Conservation (phyloP, 2,113 vertebrate species). For the Alligator sinensis region DNA sequence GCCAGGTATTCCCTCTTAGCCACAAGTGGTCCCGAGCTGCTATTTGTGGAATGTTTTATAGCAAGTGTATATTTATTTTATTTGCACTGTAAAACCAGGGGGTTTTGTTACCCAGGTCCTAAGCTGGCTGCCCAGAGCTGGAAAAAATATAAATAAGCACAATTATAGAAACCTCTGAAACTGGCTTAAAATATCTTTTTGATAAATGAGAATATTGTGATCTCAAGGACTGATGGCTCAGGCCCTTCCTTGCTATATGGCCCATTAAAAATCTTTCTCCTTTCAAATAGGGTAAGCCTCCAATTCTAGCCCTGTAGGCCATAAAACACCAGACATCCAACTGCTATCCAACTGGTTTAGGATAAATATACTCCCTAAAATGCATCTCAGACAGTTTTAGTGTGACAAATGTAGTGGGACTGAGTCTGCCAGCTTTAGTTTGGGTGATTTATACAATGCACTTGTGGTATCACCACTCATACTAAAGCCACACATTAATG, state of each 20-base stretch:
- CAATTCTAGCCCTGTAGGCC: not conserved
- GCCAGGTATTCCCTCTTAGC: no score
- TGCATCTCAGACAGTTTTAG: not conserved
- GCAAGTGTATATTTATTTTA: not conserved
- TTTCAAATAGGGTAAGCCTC: not conserved
- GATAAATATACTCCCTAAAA: not conserved
- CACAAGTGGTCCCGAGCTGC: not conserved
- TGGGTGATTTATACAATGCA: not conserved
- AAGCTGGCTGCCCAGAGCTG: not conserved
- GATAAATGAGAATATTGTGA: not conserved
- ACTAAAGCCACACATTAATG: not conserved
- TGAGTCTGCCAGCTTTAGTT: not conserved
- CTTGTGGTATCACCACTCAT: not conserved
- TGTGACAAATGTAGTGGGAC: not conserved
- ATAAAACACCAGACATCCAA: not conserved
- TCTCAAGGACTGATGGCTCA: not conserved
- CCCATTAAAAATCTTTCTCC: no score
- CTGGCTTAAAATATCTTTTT: not conserved
- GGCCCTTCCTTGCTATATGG: not conserved
- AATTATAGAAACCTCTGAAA: not conserved
- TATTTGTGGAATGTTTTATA: not conserved
- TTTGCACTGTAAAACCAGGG: not conserved
- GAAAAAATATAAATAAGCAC: fast-evolving
- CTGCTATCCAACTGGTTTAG: not conserved
- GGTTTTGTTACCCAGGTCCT: not conserved